Percentiles rank a stretch among this genome's conserved stretches.
Evolutionary conservation across 2,113 vertebrate species (phyloP).

Genomic region (Albula goreensis): DNA sequence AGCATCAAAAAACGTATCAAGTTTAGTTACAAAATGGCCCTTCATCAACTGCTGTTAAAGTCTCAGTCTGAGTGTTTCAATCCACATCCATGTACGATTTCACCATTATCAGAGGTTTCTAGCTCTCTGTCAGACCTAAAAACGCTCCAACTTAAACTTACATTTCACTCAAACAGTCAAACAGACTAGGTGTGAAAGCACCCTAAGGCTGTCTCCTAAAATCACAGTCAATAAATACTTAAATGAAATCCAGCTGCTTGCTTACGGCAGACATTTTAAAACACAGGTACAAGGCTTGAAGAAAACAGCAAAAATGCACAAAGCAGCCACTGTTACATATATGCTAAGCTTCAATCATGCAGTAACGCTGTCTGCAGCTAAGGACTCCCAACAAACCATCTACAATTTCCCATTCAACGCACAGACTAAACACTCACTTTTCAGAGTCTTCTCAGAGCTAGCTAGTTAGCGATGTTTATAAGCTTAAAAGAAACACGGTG

Average conservation of each 20-base stretch:
- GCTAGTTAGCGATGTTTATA: background rate
- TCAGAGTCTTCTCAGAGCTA: background rate
- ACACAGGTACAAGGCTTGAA: background rate
- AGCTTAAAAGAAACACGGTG: background rate
- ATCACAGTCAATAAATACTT: background rate
- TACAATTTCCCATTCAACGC: background rate
- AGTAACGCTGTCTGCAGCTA: background rate
- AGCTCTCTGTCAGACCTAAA: background rate
- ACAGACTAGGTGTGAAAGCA: background rate
- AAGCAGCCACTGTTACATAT: background rate
- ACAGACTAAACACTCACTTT: background rate
- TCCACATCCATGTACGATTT: background rate
- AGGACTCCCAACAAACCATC: conserved; percentile 2
- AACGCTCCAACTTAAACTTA: background rate
- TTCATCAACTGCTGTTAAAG: background rate
- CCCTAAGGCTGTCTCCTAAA: background rate
- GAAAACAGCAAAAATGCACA: background rate
- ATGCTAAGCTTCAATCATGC: background rate
- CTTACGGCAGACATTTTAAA: background rate
- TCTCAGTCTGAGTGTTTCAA: background rate
- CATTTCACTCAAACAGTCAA: background rate
- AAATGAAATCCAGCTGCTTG: background rate
- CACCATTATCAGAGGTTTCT: background rate
- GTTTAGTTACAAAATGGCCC: background rate
- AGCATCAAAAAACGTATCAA: background rate